Evolutionary conservation across 53 echinoderm and acorn worm species (phyloP).

Genomic region (Pentamera pediparva): DNA sequence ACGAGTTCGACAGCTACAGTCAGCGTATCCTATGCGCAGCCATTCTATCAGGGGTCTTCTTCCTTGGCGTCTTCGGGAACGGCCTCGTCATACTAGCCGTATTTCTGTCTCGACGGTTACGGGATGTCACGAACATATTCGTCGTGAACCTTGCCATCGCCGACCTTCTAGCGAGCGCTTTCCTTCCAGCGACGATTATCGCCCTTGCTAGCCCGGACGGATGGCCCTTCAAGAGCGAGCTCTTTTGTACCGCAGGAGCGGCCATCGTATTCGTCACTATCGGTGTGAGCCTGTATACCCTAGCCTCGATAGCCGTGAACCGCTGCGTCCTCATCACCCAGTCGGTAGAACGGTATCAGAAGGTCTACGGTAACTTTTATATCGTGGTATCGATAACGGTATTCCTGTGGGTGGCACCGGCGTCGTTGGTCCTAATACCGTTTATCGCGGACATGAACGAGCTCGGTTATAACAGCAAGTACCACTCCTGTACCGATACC

Average conservation of each 20-base stretch:
- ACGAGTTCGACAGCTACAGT: conserved; percentile 7
- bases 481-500: conserved; percentile 22
- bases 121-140: conserved; percentile 24
- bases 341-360: conserved; percentile 16
- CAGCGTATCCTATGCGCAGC: conserved; percentile 5
- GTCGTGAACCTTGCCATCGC: conserved; percentile 28
- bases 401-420: conserved; percentile 13
- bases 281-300: conserved; percentile 43
- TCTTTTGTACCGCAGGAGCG: conserved; percentile 29
- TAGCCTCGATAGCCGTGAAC: conserved; percentile 51
- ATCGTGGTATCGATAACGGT: not conserved
- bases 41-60: not conserved
- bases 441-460: not conserved
- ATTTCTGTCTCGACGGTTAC: conserved; percentile 13
- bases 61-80: conserved; percentile 24
- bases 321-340: conserved; percentile 49
- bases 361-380: conserved; percentile 10
- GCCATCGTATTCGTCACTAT: conserved; percentile 30
- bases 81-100: conserved; percentile 5
- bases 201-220: conserved; percentile 16
- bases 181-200: conserved; percentile 31
- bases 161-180: conserved; percentile 38
- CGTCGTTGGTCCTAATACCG: not conserved
- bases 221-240: conserved; percentile 23
- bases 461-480: conserved; percentile 10